These are phyloP conservation scores for Drosophila kanapiae DNA, from an alignment of 1,140 invertebrate species.

Conservation along the genomic window DNA sequence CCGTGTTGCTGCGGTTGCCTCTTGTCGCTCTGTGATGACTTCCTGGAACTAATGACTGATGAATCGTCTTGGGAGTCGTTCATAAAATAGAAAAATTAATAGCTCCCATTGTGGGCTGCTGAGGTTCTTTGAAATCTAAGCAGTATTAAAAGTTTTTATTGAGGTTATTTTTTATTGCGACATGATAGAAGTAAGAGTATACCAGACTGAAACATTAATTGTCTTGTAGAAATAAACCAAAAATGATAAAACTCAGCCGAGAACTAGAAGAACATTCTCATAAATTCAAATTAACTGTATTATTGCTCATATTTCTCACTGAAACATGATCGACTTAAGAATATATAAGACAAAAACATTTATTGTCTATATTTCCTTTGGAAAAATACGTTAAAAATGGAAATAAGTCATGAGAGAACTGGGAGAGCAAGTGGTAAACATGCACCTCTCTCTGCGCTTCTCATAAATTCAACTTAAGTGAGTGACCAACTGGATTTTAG, in stretches of 20 bases:
- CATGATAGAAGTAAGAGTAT: background rate
- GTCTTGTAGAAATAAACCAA: background rate
- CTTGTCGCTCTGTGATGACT: slow-evolving; percentile 36
- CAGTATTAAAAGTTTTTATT: background rate
- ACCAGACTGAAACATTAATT: too few relatives aligned
- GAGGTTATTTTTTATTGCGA: background rate
- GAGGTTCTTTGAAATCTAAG: slow-evolving; percentile 7
- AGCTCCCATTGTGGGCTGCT: slow-evolving; percentile 1
- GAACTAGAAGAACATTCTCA: background rate
- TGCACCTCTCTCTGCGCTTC: slow-evolving; percentile 1
- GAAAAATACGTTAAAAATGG: background rate
- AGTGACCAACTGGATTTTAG: slow-evolving; percentile 55
- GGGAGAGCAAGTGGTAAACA: background rate
- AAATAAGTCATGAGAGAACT: background rate
- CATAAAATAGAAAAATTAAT: slow-evolving; percentile 27
- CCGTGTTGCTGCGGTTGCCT: slow-evolving; percentile 30
- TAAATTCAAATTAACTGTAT: slow-evolving; percentile 47
- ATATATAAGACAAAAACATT: background rate
- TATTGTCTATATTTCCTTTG: background rate
- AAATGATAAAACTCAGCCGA: background rate
- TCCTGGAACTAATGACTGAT: slow-evolving; percentile 48
- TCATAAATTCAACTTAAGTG: slow-evolving; percentile 50
- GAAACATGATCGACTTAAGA: background rate
- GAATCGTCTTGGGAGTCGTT: slow-evolving; percentile 34
- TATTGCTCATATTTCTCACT: background rate